Evolutionary conservation across 2,888 invertebrate genomes (phyloP), one percentile per base, ranked within the genome.

Genomic region (Criorhina ranunculi): DNA sequence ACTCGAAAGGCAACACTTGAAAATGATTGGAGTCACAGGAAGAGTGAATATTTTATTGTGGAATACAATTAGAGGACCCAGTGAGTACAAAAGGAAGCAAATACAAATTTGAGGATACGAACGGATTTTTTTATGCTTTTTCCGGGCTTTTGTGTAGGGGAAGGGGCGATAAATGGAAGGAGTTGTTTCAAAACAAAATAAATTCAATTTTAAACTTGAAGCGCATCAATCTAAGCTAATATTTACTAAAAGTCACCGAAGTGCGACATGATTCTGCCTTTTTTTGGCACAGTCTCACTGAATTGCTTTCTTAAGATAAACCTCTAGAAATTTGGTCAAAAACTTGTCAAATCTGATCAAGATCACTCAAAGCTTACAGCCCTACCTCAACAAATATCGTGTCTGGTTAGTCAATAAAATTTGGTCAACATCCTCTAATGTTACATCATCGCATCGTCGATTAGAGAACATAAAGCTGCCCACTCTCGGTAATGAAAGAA

Each of bases 351-450:
- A n/a, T n/a, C n/a, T n/a, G n/a, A n/a, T n/a, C n/a, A n/a, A n/a
- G n/a, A n/a, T n/a, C n/a, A n/a, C n/a, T n/a, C n/a, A n/a, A n/a
- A n/a, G n/a, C n/a, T n/a, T n/a, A 9, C 31, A 57, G 67, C 40
- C 83, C 79, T 79, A 69, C 67, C 79, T 31, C 73, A 83, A 83
- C 49, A 66, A 46, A 46, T 19, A 66, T 51, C 33, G 33, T 40
- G 35, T 17, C 70, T 12, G 66, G 24, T 76, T 60, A 15, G 12
- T 62, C 67, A 24, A 62, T 53, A 51, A 17, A 73, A 79, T 49
- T 49, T 69, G 73, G 40, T 73, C 73, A 67, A 69, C 64, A 79
- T 79, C 67, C 57, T 83, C 40, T 2, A 7, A 15, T 44, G 31
- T 82, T 82, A 70, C 82, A 53, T 77, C 77, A 82, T 77, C 49